Conservation (phyloP, 92 coral and sea anemone genomes). For the Parazoanthus atlanticus region DNA sequence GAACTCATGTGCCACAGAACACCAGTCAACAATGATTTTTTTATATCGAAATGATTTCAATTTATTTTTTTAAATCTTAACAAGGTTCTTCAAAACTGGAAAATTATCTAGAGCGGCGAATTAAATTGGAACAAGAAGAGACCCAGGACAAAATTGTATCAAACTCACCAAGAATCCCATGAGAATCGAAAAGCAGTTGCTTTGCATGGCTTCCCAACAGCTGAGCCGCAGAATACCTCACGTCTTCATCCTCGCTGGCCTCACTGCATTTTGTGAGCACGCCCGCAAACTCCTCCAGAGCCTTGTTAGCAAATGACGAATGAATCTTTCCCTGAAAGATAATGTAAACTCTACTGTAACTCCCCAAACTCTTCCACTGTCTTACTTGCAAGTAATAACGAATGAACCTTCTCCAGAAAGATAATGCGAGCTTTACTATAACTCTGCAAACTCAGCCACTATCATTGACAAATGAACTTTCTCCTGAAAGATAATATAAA, state of each 20-base stretch:
- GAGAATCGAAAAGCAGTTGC: constrained; percentile 3
- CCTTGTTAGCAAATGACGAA: constrained; percentile 12
- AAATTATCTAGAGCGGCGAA: too few species aligned
- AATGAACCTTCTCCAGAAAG: not conserved
- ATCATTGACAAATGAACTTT: not conserved
- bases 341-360: not conserved
- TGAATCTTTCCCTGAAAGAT: not conserved
- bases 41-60: too few species aligned
- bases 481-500: not conserved
- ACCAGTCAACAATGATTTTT: too few species aligned
- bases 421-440: not conserved
- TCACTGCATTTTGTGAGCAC: constrained; percentile 14
- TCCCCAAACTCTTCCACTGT: not conserved
- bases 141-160: not conserved
- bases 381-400: too few species aligned
- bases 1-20: too few species aligned
- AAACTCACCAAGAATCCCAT: constrained; percentile 31
- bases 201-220: constrained; percentile 5
- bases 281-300: constrained; percentile 20
- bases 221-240: constrained; percentile 29
- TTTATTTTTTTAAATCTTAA: too few species aligned
- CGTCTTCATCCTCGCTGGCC: constrained; percentile 40
- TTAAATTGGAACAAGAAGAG: not conserved
- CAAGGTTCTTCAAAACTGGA: too few species aligned
- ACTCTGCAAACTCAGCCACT: not conserved